These are phyloP conservation scores for Lamproptera curius DNA, from an alignment of 2,888 invertebrate genomes.

Conservation along the genomic window DNA sequence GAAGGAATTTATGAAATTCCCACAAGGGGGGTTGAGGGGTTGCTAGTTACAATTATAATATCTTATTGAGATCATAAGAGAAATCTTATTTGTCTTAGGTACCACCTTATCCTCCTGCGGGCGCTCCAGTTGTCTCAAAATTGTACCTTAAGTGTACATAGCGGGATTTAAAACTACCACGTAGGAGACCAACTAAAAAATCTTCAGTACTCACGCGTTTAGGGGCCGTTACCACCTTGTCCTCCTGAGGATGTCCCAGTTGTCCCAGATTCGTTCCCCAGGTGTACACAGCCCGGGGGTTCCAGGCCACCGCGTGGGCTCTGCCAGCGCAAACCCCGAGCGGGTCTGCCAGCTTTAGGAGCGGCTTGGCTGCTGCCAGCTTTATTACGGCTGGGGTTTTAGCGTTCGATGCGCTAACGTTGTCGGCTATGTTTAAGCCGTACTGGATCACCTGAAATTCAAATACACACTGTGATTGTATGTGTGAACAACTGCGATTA, in stretches of 20 bases:
- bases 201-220: constrained; percentile 70
- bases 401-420: constrained; percentile 48
- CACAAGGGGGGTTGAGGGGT: no score
- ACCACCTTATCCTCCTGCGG: constrained; percentile 66
- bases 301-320: constrained; percentile 85
- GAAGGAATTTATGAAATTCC: no score
- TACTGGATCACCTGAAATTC: constrained; percentile 59
- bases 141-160: constrained; percentile 89
- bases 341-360: constrained; percentile 53
- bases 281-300: constrained; percentile 80
- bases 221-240: constrained; percentile 62
- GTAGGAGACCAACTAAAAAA: no score
- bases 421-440: constrained; percentile 52
- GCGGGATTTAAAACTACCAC: constrained; percentile 82
- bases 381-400: constrained; percentile 55
- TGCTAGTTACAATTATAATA: no score
- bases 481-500: neutral
- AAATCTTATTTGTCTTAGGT: no score
- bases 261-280: constrained; percentile 93
- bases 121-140: constrained; percentile 90
- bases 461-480: neutral
- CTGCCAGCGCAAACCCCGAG: constrained; percentile 82
- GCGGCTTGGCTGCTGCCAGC: constrained; percentile 48
- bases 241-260: constrained; percentile 81
- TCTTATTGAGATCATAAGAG: no score